Percentiles rank a stretch among this genome's conserved stretches.
Evolutionary conservation across 2,888 invertebrate genomes (phyloP).

Genomic region (Azorinus chamasolen): DNA sequence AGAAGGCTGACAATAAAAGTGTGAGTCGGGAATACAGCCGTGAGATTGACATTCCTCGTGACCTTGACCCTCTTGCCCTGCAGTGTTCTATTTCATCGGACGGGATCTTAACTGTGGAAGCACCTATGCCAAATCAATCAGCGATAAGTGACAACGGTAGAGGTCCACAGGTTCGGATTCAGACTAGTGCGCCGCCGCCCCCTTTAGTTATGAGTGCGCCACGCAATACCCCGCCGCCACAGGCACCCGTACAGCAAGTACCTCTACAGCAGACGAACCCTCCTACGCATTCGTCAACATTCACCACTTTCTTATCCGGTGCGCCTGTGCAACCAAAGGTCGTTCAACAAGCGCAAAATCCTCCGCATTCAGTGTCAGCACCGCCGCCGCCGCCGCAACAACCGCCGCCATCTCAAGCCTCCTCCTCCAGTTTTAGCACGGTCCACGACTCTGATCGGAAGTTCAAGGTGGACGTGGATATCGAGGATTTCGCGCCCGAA

Average conservation of each 20-base stretch:
- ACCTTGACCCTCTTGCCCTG: slow-evolving; percentile 78
- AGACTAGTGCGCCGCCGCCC: slow-evolving; percentile 47
- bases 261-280: slow-evolving; percentile 41
- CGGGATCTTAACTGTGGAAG: slow-evolving; percentile 79
- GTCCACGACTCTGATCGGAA: slow-evolving; percentile 76
- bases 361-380: slow-evolving; percentile 17
- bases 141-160: slow-evolving; percentile 52
- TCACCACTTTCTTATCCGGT: slow-evolving; percentile 71
- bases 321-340: slow-evolving; percentile 44
- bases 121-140: slow-evolving; percentile 66
- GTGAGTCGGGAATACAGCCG: slow-evolving; percentile 81
- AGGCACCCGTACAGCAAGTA: slow-evolving; percentile 28
- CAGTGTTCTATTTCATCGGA: slow-evolving; percentile 81
- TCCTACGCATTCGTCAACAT: slow-evolving; percentile 65
- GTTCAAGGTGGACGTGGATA: slow-evolving; percentile 83
- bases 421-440: slow-evolving; percentile 61
- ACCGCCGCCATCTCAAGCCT: slow-evolving; percentile 23
- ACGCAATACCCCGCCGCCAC: slow-evolving; percentile 68
- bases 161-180: slow-evolving; percentile 46
- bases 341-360: background rate
- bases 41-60: slow-evolving; percentile 79
- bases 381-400: slow-evolving; percentile 32
- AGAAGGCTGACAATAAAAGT: slow-evolving; percentile 76
- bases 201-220: slow-evolving; percentile 47
- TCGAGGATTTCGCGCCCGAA: slow-evolving; percentile 85